These are phyloP conservation scores for Hirtodrosophila histrioides DNA, from an alignment of 2,888 invertebrate species.

Conservation along the genomic window DNA sequence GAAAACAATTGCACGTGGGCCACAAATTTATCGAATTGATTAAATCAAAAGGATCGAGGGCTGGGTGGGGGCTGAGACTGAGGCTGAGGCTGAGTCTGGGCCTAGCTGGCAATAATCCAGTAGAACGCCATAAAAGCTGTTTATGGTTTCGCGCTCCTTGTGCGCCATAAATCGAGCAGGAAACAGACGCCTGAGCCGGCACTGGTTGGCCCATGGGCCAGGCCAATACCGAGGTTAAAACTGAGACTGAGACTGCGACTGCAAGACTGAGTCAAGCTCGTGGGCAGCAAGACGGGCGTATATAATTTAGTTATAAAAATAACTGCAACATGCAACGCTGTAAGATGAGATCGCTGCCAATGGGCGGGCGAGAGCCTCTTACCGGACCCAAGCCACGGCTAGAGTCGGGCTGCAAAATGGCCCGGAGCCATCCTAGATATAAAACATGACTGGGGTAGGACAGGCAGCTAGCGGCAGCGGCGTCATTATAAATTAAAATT, in stretches of 20 bases:
- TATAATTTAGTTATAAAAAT: slow-evolving; percentile 84
- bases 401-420: slow-evolving; percentile 19
- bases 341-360: slow-evolving; percentile 74
- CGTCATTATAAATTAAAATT: slow-evolving; percentile 79
- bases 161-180: slow-evolving; percentile 78
- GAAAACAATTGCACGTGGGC: slow-evolving; percentile 68
- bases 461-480: slow-evolving; percentile 43
- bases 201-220: slow-evolving; percentile 4
- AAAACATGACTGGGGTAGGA: slow-evolving; percentile 46
- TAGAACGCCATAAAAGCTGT: slow-evolving; percentile 83
- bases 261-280: slow-evolving; percentile 18
- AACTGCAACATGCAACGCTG: slow-evolving; percentile 73
- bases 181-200: slow-evolving; percentile 49
- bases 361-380: slow-evolving; percentile 36
- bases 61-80: slow-evolving; percentile 1
- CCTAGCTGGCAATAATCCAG: slow-evolving; percentile 75
- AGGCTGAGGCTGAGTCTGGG: slow-evolving; percentile 23
- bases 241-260: slow-evolving; percentile 6
- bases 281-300: slow-evolving; percentile 63
- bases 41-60: slow-evolving; percentile 60
- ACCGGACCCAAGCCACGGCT: background rate
- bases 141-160: slow-evolving; percentile 83
- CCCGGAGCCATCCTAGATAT: slow-evolving; percentile 42
- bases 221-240: too few relatives aligned
- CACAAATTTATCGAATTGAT: slow-evolving; percentile 70